Base-by-base conservation (phyloP, 2,113 vertebrate species). In the Tauraco erythrolophus region DNA sequence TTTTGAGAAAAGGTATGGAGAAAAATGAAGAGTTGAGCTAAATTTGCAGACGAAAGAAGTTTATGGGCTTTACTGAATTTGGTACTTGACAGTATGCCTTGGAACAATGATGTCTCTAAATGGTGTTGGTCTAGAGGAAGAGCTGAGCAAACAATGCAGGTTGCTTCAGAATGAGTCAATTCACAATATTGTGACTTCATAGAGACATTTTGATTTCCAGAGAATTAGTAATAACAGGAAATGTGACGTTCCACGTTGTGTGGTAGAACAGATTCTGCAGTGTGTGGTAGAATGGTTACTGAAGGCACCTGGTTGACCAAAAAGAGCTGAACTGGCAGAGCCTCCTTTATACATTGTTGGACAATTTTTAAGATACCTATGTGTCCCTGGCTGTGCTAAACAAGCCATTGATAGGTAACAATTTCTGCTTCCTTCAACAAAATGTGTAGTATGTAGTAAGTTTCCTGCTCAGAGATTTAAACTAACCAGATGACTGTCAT, bases 51-150 rank as follows among this genome's bases (percentile, higher is more conserved):
- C 50, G 4, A 43, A 6, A 51, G 8, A 58, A 16, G 5, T 50
- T 60, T 22, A 30, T 39, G 27, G 11, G 14, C 13, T 84, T 80
- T 60, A 66, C 14, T 69, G 48, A 12, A 28, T 75, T 45, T 39
- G 61, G 11, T 64, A 10, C 21, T 46, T n/a, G 7, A 69, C n/a
- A 22, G 1, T 35, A 39, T 0, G 0, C 7, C 10, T 57, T 33
- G 48, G 51, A 81, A 18, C 22, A 50, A 2, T 8, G 5, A 33
- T 22, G 15, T 56, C 23, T 79, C 57, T 51, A 68, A 43, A 25
- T 14, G 27, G 16, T 48, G 9, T 43, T 37, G 69, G 6, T 5
- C 41, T 80, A 39, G 23, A 60, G 15, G 19, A 72, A 84, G 25
- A 68, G 15, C 14, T 64, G 13, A 46, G 33, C 1, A 7, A 83